Evolutionary conservation across 2,113 vertebrate genomes (phyloP).

Genomic region (Tragulus kanchil): DNA sequence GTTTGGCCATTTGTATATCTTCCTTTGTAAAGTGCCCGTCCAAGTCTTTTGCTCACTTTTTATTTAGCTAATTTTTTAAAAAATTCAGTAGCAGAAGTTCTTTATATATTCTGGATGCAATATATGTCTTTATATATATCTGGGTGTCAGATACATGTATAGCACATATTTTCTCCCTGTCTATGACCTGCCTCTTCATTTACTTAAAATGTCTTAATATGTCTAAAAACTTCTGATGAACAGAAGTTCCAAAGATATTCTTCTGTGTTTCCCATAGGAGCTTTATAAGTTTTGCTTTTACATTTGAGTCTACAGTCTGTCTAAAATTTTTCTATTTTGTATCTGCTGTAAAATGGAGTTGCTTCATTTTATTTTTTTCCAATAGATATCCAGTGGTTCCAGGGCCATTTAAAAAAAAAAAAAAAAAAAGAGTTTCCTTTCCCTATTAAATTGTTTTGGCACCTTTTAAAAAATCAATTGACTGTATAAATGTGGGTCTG

Average conservation of each 20-base stretch:
- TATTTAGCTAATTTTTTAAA: neutral
- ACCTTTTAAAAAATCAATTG: constrained; percentile 42
- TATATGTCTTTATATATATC: neutral
- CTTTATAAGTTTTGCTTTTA: constrained; percentile 19
- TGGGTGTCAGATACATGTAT: neutral
- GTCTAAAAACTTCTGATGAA: neutral
- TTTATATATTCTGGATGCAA: neutral
- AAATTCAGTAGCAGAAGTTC: neutral
- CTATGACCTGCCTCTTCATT: neutral
- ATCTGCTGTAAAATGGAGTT: neutral
- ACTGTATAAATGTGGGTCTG: neutral
- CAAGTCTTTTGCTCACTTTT: neutral
- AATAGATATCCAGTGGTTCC: neutral
- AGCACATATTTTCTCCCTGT: neutral
- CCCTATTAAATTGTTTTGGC: neutral
- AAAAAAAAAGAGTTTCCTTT: too few relatives aligned
- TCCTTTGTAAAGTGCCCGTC: neutral
- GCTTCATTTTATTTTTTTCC: constrained; percentile 37
- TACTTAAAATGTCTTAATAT: neutral
- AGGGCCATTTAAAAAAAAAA: neutral
- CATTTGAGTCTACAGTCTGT: neutral
- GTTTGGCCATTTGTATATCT: neutral
- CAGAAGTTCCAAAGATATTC: neutral
- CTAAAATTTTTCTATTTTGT: neutral
- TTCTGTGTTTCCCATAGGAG: neutral